phyloP scores from a whole-genome alignment of 2,888 invertebrate species.

The Buathra laborator region DNA sequence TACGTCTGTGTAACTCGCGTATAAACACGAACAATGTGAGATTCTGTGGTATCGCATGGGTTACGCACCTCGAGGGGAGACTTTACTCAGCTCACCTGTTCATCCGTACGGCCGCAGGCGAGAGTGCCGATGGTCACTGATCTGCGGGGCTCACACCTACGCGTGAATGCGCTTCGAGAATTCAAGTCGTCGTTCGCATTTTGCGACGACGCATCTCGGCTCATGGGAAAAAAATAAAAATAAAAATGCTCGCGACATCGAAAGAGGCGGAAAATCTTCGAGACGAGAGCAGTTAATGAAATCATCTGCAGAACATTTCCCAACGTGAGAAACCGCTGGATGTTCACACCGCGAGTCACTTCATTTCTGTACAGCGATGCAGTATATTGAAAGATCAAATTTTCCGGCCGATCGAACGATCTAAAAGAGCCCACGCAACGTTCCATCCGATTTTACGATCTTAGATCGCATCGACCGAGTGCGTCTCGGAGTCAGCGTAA shows the following conservation, averaged over 20 bases:
- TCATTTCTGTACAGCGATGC: not conserved
- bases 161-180: constrained; percentile 51
- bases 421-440: constrained; percentile 38
- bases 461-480: constrained; percentile 11
- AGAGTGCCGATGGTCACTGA: not conserved
- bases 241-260: not conserved
- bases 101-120: not conserved
- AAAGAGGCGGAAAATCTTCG: constrained; percentile 38
- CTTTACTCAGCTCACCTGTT: constrained; percentile 58
- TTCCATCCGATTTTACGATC: constrained; percentile 42
- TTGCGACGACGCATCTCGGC: constrained; percentile 30
- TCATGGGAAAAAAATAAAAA: constrained; percentile 65
- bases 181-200: constrained; percentile 19
- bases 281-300: constrained; percentile 76
- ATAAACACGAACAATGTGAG: constrained; percentile 55
- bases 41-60: constrained; percentile 29
- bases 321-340: constrained; percentile 79
- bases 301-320: constrained; percentile 81
- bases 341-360: not conserved
- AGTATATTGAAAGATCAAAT: constrained; percentile 72
- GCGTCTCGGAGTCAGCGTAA: constrained; percentile 45
- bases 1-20: constrained; percentile 12
- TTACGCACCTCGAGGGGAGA: constrained; percentile 4
- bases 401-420: constrained; percentile 77
- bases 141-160: constrained; percentile 52